Evolutionary conservation across 2,113 vertebrate genomes (phyloP).

Genomic region (Notothenia coriiceps): DNA sequence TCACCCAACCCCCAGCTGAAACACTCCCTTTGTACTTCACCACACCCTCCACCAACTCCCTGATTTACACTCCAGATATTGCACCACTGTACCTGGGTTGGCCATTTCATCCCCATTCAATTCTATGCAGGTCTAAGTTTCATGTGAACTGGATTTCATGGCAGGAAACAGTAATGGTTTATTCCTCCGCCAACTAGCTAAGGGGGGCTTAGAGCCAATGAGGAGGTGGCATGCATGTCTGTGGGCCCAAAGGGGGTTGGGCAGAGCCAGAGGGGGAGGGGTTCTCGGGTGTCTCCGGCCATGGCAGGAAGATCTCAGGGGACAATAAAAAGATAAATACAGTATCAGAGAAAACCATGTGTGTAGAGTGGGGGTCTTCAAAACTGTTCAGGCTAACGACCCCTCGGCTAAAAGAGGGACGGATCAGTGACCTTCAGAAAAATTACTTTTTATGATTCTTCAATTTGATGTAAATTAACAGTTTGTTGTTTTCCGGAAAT

Average conservation of each 20-base stretch:
- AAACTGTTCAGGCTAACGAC: too few relatives aligned
- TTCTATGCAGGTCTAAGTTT: constrained; percentile 36
- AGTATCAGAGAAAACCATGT: constrained; percentile 37
- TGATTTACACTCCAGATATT: constrained; percentile 32
- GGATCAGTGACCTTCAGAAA: too few relatives aligned
- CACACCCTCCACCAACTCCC: constrained; percentile 30
- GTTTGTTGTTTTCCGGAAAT: too few relatives aligned
- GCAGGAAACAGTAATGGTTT: constrained; percentile 40
- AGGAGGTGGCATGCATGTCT: constrained; percentile 26
- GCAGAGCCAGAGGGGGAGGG: constrained; percentile 8
- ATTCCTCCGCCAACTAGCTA: constrained; percentile 38
- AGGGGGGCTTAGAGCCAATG: constrained; percentile 48
- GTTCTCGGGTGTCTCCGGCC: background rate
- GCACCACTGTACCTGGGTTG: background rate
- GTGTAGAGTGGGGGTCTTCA: background rate
- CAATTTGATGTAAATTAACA: too few relatives aligned
- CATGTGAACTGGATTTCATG: constrained; percentile 52
- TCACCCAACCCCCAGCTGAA: constrained; percentile 31
- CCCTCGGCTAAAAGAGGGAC: too few relatives aligned
- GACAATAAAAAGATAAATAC: constrained; percentile 54
- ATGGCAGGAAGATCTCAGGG: constrained; percentile 36
- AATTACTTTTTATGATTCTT: too few relatives aligned
- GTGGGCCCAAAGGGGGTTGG: background rate
- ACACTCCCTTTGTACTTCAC: constrained; percentile 6
- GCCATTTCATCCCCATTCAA: constrained; percentile 28